These are phyloP conservation scores for Listronotus bonariensis DNA, from an alignment of 1,140 invertebrate species.

Conservation along the genomic window DNA sequence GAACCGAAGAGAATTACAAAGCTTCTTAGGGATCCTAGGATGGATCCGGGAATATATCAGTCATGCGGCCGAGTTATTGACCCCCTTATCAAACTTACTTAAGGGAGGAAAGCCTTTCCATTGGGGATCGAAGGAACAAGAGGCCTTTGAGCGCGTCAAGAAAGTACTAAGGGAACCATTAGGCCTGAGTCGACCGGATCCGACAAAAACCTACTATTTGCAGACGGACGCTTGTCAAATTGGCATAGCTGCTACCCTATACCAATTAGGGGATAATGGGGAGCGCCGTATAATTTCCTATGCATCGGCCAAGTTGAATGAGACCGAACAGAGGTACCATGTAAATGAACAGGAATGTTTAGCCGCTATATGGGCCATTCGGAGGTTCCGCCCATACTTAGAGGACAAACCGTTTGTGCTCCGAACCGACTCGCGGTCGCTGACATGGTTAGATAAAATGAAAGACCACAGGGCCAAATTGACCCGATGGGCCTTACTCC, in stretches of 20 bases:
- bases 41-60: constrained; percentile 47
- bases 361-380: constrained; percentile 54
- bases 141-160: constrained; percentile 47
- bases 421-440: constrained; percentile 22
- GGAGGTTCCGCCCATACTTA: constrained; percentile 47
- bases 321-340: constrained; percentile 27
- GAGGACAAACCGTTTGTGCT: constrained; percentile 40
- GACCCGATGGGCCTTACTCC: constrained; percentile 41
- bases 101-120: constrained; percentile 21
- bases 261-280: background rate
- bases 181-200: no score
- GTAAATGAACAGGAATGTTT: constrained; percentile 55
- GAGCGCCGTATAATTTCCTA: background rate
- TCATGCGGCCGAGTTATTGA: constrained; percentile 23
- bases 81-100: constrained; percentile 30
- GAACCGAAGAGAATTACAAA: constrained; percentile 30
- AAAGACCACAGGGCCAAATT: constrained; percentile 44
- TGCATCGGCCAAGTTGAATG: background rate
- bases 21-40: constrained; percentile 38
- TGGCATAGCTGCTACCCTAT: no score
- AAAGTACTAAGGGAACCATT: constrained; percentile 33
- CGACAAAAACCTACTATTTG: no score
- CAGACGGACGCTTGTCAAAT: no score
- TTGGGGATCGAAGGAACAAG: constrained; percentile 5
- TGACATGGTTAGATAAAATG: constrained; percentile 41